Base-by-base conservation (phyloP, 2,797 vertebrate genomes). In the Chrysocyon brachyurus region DNA sequence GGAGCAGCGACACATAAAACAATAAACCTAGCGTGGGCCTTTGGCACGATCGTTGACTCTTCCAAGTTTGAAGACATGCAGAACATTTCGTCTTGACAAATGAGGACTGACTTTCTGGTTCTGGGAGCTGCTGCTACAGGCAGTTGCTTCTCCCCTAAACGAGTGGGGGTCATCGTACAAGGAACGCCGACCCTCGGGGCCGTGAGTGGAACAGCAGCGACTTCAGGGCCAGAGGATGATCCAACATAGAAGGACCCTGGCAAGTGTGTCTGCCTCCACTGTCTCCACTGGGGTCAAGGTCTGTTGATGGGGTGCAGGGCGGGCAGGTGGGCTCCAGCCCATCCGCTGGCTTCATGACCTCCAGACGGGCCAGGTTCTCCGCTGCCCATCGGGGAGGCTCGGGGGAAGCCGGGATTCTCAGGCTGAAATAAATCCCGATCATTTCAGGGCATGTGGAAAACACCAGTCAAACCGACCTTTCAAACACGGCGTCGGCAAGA, bases 1-100 rank as follows among this genome's bases (percentile, higher is more conserved):
- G n/a, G 52, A 95, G 81, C 19, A 86, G 40, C 16, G 94, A 75
- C 24, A 52, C 46, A 59, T 97, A 83, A 95, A 91, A 94, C 49
- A 61, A 33, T 33, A 95, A 91, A 68, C n/a, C 57, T 12, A 77
- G 68, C 7, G 12, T 70, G 52, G 68, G 22, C 33, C 26, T 24
- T 57, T 73, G 70, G 46, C 40, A 1, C 56, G 82, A 90, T 40
- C 26, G 10, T 33, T 61, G 63, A 59, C 81, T 68, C 93, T 93
- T 56, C 21, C 24, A 56, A 83, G 61, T 86, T 68, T 12, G 31
- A 89, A 85, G 61, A 81, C 68, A 90, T 68, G 77, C 12, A 82
- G 59, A 77, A 79, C 17, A 83, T 92, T 91, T 79, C n/a, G 33
- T 40, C 24, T 73, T 73, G 22, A 90, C 59, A 72, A 87, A 77